These are phyloP conservation scores for Orthosia cruda DNA, from an alignment of 2,888 invertebrate genomes.

Conservation along the genomic window DNA sequence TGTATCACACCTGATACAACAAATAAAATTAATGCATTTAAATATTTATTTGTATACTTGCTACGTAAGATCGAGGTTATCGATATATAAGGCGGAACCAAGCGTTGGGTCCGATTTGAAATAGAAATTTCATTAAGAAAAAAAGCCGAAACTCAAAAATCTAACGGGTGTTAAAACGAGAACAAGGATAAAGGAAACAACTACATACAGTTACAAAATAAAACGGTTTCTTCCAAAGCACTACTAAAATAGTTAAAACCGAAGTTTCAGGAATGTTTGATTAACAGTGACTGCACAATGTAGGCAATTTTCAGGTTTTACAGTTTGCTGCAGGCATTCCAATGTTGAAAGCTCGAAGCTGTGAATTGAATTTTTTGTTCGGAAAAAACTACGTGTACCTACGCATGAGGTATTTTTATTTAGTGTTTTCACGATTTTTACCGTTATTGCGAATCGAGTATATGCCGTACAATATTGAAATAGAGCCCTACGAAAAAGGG, in stretches of 20 bases:
- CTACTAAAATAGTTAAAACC: neutral
- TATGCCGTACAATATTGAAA: neutral
- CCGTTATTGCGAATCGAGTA: slow-evolving; percentile 1
- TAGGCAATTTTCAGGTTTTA: slow-evolving; percentile 23
- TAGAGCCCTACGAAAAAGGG: neutral
- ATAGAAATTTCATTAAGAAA: no score
- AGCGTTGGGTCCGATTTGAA: no score
- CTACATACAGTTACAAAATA: neutral
- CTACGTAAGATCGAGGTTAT: no score
- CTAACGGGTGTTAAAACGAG: neutral
- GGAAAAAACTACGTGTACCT: neutral
- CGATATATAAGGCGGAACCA: no score
- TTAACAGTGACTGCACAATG: slow-evolving; percentile 21
- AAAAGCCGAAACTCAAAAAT: neutral
- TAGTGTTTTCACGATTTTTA: neutral
- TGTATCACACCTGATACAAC: no score
- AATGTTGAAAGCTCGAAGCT: neutral
- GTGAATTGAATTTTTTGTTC: slow-evolving; percentile 30
- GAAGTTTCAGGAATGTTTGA: slow-evolving; percentile 48
- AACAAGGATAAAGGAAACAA: neutral
- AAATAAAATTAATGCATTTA: no score
- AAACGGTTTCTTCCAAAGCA: neutral
- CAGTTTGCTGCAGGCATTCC: slow-evolving; percentile 8
- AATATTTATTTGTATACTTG: no score
- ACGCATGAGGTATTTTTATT: slow-evolving; percentile 18